A percentile compares a stretch with the other conserved stretches of the same genome.
Evolutionary conservation across 2,888 invertebrate species (phyloP).

Genomic region (Coronaproctus castanopsis): DNA sequence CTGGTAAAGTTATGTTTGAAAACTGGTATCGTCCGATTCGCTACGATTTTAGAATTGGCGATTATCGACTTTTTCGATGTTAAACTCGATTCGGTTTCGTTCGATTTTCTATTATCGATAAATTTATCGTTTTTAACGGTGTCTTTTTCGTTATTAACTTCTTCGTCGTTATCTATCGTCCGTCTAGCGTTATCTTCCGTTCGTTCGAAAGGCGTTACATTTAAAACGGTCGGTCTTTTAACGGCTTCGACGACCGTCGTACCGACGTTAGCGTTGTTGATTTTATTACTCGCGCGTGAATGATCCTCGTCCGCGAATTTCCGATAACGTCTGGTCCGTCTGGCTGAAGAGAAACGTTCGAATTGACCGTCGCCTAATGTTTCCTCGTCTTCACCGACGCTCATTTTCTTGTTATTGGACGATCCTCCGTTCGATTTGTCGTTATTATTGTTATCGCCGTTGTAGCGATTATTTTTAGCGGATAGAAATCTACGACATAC

Average conservation of each 20-base stretch:
- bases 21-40: slow-evolving; percentile 4
- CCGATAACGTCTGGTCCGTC: slow-evolving; percentile 63
- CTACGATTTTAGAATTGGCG: slow-evolving; percentile 3
- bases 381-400: slow-evolving; percentile 28
- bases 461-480: slow-evolving; percentile 5
- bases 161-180: background rate
- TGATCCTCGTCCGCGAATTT: slow-evolving; percentile 27
- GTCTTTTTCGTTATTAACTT: background rate
- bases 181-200: slow-evolving; percentile 46
- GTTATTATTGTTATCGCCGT: slow-evolving; percentile 27
- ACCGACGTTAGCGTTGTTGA: slow-evolving; percentile 30
- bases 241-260: slow-evolving; percentile 33
- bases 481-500: slow-evolving; percentile 37
- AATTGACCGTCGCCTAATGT: slow-evolving; percentile 56
- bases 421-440: slow-evolving; percentile 14
- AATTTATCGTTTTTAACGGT: background rate
- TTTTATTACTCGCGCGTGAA: slow-evolving; percentile 18
- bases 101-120: background rate
- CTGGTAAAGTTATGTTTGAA: slow-evolving; percentile 1
- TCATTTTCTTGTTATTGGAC: slow-evolving; percentile 13
- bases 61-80: background rate
- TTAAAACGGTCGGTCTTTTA: slow-evolving; percentile 34
- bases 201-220: slow-evolving; percentile 39
- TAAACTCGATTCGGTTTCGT: background rate
- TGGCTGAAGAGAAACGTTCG: slow-evolving; percentile 59